Conservation (phyloP, 2,113 vertebrate genomes). For the Chaetodon auriga region DNA sequence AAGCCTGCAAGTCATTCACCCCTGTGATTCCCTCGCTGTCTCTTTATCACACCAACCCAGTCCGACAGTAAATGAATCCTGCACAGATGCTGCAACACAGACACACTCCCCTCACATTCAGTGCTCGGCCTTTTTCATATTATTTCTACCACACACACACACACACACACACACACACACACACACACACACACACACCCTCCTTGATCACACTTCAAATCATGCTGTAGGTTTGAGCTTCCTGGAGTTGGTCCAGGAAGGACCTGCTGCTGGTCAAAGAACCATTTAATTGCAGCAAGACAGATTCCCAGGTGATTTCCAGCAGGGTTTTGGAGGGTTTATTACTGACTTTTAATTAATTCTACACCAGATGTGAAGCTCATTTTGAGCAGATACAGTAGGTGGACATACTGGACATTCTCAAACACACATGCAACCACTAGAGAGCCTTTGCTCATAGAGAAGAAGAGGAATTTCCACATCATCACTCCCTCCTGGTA, state of each 20-base stretch:
- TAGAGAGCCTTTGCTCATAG: constrained; percentile 15
- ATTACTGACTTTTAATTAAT: constrained; percentile 28
- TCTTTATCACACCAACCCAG: constrained; percentile 27
- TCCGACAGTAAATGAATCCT: constrained; percentile 35
- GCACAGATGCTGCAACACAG: constrained; percentile 29
- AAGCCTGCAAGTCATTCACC: constrained; percentile 30
- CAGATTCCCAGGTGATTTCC: constrained; percentile 29
- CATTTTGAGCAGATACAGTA: constrained; percentile 12
- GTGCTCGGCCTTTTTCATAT: not conserved
- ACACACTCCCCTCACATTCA: constrained; percentile 12
- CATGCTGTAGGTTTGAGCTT: constrained; percentile 29
- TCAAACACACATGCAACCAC: constrained; percentile 26
- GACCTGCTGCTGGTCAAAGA: constrained; percentile 32
- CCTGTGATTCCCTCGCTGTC: constrained; percentile 31
- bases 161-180: not conserved
- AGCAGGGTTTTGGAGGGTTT: constrained; percentile 14
- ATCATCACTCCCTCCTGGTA: constrained; percentile 5
- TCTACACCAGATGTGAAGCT: not conserved
- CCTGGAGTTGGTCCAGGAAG: constrained; percentile 17
- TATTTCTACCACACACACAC: not conserved
- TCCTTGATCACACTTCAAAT: constrained; percentile 26
- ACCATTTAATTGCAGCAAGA: constrained; percentile 30
- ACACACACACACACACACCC: not conserved
- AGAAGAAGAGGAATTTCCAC: constrained; percentile 27
- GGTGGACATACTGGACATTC: constrained; percentile 5